These are phyloP conservation scores for Huso huso DNA, from an alignment of 2,797 vertebrate genomes.

Conservation along the genomic window DNA sequence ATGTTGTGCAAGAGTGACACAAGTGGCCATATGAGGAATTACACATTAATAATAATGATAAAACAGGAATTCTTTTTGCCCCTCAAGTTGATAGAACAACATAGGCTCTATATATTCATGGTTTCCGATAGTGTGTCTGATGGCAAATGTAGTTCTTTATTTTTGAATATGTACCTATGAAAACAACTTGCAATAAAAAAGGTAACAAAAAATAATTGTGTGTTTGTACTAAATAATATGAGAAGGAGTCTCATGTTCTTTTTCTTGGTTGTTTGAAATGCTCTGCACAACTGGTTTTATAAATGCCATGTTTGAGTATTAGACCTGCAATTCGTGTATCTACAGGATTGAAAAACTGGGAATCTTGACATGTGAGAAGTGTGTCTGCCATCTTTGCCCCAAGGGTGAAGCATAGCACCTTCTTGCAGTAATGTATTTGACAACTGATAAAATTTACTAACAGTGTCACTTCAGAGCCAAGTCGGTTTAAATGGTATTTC, in stretches of 20 bases:
- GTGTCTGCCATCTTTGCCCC: background rate
- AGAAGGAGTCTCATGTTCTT: background rate
- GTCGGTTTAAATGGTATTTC: background rate
- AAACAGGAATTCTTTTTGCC: background rate
- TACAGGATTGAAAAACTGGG: background rate
- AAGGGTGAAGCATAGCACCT: background rate
- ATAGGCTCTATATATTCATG: too few species aligned
- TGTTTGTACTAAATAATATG: too few species aligned
- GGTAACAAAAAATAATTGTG: too few species aligned
- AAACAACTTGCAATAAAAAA: too few species aligned
- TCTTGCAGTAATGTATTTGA: background rate
- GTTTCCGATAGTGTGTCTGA: too few species aligned
- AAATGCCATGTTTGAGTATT: too few species aligned
- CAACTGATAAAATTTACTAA: background rate
- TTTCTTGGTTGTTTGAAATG: background rate
- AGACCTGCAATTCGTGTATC: background rate
- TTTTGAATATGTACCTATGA: background rate
- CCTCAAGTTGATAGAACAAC: too few species aligned
- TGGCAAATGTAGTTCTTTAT: background rate
- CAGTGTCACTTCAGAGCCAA: background rate
- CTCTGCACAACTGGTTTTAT: too few species aligned
- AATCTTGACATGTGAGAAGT: background rate
- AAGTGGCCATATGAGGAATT: slow-evolving; percentile 6
- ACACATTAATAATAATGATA: background rate
- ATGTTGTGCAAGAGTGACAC: slow-evolving; percentile 13